Base-by-base conservation (phyloP, 2,797 vertebrate genomes). In the Cygnus olor region DNA sequence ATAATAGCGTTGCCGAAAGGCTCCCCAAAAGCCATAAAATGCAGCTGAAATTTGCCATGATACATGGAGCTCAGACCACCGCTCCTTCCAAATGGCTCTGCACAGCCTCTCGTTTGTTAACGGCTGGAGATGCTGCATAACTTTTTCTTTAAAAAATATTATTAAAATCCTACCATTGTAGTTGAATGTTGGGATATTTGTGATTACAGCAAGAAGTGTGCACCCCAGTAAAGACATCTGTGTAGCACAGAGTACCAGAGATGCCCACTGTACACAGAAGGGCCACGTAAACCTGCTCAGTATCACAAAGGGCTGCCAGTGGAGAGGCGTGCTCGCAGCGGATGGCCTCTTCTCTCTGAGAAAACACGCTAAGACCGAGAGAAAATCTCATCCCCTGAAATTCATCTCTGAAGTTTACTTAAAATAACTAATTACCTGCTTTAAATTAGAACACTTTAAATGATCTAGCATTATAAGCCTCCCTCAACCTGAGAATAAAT, bases 371-470 rank as follows among this genome's bases (percentile, higher is more conserved):
- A 74, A 60, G 22, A 63, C 19, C 9, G 36, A 57, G 64, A 86
- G 66, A 73, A 96, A 92, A 73, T 80, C 53, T 68, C 44, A 49
- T 10, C 22, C 22, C 32, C 85, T 82, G 64, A 78, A 88, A 93
- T 91, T 80, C 70, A 85, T 78, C 57, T 77, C 40, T 54, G 45
- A 95, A 93, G 53, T 82, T 90, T 80, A 89, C 74, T 47, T 85
- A 77, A 84, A 85, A 79, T 80, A 83, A 58, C 84, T 70, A 76
- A 93, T 91, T 70, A 82, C 85, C 74, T 51, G 8, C 36, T 54
- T 66, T 94, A 89, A 94, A 96, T 90, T 74, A 86, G 53, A 90
- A 85, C 47, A 60, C 61, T 87, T 80, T 74, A 90, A 84, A 82
- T 0, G 0, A 30, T 40, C 56, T 14, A 76, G 28, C 40, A 25